Conservation (phyloP, 2,888 invertebrate genomes). For the Ophion obscuratus region DNA sequence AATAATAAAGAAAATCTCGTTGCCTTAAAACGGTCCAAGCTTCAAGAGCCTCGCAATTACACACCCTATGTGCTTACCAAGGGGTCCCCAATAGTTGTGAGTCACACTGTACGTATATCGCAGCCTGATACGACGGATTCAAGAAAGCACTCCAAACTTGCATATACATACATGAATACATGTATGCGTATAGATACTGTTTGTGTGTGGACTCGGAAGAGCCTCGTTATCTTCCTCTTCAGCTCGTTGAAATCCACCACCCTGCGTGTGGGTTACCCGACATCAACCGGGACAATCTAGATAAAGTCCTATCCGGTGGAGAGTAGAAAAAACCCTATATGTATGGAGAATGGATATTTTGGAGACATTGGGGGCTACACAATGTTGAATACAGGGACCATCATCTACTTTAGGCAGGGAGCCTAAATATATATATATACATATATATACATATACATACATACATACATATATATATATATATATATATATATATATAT, state of each 20-base stretch:
- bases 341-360: background rate
- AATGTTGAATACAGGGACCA: too few relatives aligned
- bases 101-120: background rate
- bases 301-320: constrained; percentile 69
- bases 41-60: too few relatives aligned
- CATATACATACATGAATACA: constrained; percentile 7
- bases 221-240: constrained; percentile 68
- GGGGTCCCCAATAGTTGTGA: too few relatives aligned
- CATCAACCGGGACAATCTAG: constrained; percentile 72
- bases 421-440: too few relatives aligned
- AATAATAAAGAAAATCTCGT: too few relatives aligned
- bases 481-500: background rate
- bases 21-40: too few relatives aligned
- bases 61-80: too few relatives aligned
- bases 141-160: background rate
- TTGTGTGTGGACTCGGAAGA: constrained; percentile 17
- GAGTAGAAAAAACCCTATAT: constrained; percentile 9
- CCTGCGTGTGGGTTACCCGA: constrained; percentile 54
- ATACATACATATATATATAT: too few relatives aligned
- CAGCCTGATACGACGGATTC: constrained; percentile 11
- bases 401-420: too few relatives aligned
- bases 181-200: constrained; percentile 9
- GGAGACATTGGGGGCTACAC: background rate
- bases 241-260: constrained; percentile 54
- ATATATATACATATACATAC: too few relatives aligned